Conservation (phyloP, 2,113 vertebrate genomes). For the Gulo gulo region DNA sequence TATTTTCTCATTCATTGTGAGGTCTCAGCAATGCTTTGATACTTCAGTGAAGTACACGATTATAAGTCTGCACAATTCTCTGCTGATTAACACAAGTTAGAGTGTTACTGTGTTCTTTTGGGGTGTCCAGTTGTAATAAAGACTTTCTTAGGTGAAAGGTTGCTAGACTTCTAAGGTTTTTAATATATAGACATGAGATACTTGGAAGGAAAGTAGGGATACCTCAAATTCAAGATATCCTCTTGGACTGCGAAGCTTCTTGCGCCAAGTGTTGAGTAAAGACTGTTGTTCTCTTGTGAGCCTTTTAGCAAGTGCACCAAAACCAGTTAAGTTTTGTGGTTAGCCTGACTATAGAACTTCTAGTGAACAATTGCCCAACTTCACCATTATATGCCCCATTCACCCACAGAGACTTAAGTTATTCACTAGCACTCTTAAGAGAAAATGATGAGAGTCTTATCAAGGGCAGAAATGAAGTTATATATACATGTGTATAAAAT, state of each 20-base stretch:
- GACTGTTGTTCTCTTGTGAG: background rate
- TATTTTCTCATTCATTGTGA: background rate
- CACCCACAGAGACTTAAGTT: background rate
- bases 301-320: background rate
- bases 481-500: background rate
- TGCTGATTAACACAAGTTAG: background rate
- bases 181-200: background rate
- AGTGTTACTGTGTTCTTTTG: background rate
- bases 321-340: background rate
- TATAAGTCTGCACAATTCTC: accelerated
- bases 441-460: background rate
- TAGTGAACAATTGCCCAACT: background rate
- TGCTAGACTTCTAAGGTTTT: background rate
- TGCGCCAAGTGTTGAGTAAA: background rate
- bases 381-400: background rate
- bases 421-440: background rate
- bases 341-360: background rate
- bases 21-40: background rate
- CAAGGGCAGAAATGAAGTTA: background rate
- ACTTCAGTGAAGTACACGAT: background rate
- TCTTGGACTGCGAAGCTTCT: background rate
- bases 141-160: background rate
- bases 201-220: background rate
- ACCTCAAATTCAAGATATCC: background rate
- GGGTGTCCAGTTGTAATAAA: background rate